Evolutionary conservation across 2,797 vertebrate genomes (phyloP).

Genomic region (Pangasius sanitwongsei): DNA sequence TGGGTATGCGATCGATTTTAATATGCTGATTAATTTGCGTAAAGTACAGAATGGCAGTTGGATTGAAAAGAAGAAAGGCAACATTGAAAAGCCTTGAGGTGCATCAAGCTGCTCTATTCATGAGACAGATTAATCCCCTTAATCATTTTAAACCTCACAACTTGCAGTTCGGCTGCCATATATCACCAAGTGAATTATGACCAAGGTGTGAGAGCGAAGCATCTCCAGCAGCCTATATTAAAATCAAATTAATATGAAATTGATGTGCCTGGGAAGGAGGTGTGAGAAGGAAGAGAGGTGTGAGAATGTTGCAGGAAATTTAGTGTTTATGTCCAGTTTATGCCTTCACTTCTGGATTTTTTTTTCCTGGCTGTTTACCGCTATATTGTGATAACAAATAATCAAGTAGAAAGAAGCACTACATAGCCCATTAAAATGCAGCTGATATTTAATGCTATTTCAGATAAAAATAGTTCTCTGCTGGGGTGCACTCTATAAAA

Average conservation of each 20-base stretch:
- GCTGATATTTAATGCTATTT: neutral
- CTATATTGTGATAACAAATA: neutral
- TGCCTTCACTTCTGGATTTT: neutral
- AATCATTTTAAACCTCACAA: constrained; percentile 37
- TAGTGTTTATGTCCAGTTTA: constrained; percentile 2
- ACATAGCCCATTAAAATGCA: neutral
- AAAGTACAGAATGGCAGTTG: constrained; percentile 33
- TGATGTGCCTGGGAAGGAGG: constrained; percentile 6
- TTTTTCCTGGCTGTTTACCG: neutral
- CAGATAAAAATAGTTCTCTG: neutral
- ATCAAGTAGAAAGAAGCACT: neutral
- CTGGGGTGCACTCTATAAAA: neutral
- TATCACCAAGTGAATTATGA: neutral
- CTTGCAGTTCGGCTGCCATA: neutral
- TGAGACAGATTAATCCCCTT: constrained; percentile 28
- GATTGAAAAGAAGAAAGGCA: constrained; percentile 20
- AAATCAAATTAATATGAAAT: constrained; percentile 32
- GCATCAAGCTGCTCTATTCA: constrained; percentile 28
- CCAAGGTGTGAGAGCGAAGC: constrained; percentile 9
- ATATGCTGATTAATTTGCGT: constrained; percentile 33
- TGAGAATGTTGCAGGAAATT: constrained; percentile 10
- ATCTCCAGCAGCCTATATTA: constrained; percentile 24
- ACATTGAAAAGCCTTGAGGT: constrained; percentile 22
- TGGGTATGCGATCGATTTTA: constrained; percentile 27
- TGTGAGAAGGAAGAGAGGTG: constrained; percentile 25